These are phyloP conservation scores for Ephialtes manifestator DNA, from an alignment of 2,888 invertebrate genomes.

Conservation along the genomic window DNA sequence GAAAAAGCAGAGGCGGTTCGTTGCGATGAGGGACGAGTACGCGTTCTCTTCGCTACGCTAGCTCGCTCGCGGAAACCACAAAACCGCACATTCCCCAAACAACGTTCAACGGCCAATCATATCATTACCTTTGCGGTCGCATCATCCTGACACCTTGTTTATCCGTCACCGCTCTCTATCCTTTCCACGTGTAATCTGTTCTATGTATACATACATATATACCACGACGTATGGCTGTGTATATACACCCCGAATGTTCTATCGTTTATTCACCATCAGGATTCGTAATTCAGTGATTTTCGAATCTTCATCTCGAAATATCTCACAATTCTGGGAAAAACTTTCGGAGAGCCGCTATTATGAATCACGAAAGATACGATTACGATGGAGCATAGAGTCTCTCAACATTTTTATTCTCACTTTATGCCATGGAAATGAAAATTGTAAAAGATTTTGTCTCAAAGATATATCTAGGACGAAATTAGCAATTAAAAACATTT, in stretches of 20 bases:
- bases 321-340: slow-evolving; percentile 4
- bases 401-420: not conserved
- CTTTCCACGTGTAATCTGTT: slow-evolving; percentile 46
- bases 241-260: slow-evolving; percentile 9
- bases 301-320: slow-evolving; percentile 17
- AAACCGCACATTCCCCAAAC: slow-evolving; percentile 84
- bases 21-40: slow-evolving; percentile 20
- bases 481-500: not conserved
- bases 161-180: slow-evolving; percentile 76
- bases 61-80: slow-evolving; percentile 82
- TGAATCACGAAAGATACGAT: slow-evolving; percentile 8
- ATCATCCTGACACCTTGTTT: slow-evolving; percentile 84
- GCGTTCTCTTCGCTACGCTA: slow-evolving; percentile 40
- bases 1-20: slow-evolving; percentile 58
- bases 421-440: not conserved
- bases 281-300: slow-evolving; percentile 3
- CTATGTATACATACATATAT: not conserved
- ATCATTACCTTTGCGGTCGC: slow-evolving; percentile 85
- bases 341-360: not conserved
- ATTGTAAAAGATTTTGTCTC: not conserved
- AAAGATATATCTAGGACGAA: too few relatives aligned
- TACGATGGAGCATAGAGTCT: not conserved
- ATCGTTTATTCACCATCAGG: slow-evolving; percentile 12
- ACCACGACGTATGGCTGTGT: not conserved
- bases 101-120: slow-evolving; percentile 84